Evolutionary conservation across 2,113 vertebrate genomes (phyloP).

Genomic region (Anolis carolinensis): DNA sequence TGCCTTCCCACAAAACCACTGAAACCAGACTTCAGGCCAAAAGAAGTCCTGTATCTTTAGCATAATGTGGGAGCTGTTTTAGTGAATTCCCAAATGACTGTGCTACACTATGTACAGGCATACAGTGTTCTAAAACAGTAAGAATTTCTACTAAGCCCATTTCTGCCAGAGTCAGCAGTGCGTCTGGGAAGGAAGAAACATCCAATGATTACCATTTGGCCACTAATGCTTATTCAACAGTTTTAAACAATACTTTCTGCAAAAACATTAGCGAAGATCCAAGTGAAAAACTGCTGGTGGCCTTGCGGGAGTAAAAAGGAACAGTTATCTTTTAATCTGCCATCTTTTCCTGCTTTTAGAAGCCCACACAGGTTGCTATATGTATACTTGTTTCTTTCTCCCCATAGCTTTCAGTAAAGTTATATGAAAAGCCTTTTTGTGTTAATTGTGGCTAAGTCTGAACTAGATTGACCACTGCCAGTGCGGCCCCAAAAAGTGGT

Average conservation of each 20-base stretch:
- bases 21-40: no score
- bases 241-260: constrained; percentile 21
- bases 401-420: constrained; percentile 28
- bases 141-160: neutral
- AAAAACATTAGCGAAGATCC: constrained; percentile 24
- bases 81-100: neutral
- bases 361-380: constrained; percentile 26
- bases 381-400: constrained; percentile 57
- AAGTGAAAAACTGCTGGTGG: constrained; percentile 44
- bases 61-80: no score
- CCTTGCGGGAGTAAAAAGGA: constrained; percentile 58
- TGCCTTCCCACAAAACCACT: no score
- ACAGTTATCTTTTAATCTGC: constrained; percentile 54
- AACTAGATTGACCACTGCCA: neutral
- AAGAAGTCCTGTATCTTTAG: no score
- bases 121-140: constrained; percentile 34
- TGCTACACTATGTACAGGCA: neutral
- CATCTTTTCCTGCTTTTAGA: constrained; percentile 55
- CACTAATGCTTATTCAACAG: constrained; percentile 43
- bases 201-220: neutral
- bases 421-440: constrained; percentile 65
- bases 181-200: rapidly evolving
- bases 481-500: constrained; percentile 61
- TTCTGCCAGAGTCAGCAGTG: constrained; percentile 15
- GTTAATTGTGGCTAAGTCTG: constrained; percentile 47